Base-by-base conservation (phyloP, 2,113 vertebrate genomes). In the Nansenia antarctica region DNA sequence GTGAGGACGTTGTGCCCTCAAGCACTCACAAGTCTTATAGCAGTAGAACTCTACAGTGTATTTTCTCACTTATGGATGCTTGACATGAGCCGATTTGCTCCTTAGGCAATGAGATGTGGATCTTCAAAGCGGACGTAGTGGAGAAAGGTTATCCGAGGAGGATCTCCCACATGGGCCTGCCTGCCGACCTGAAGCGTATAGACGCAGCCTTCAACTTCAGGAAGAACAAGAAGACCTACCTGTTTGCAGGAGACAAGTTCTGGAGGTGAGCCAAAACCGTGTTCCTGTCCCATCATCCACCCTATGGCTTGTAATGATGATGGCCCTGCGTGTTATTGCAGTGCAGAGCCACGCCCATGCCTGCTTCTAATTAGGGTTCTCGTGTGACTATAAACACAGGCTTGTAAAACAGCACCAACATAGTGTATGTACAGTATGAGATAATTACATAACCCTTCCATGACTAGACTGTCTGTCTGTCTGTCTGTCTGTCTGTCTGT, bases 161-260 rank as follows among this genome's bases (percentile, higher is more conserved):
- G 0, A 81, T 99, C 73, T 93, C 92, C 71, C 93, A 75, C 80
- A 85, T 99, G 30, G 97, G 94, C 22, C 85, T 99, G 3, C 95
- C 98, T 15, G 65, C 91, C 9, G 94, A 97, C 2, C 67, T 99
- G 11, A 85, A 94, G 26, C 81, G 72, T 0, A 93, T 99, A 0
- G 95, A 99, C 2, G 96, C 97, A 5, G 96, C 93, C 67, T 98
- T 98, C 63, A 96, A 92, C 81, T 99, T 96, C 82, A 94, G 90
- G 83, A 98, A 96, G 87, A 99, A 95, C 88, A 94, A 93, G 86
- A 99, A 92, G 88, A 99, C 98, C 0, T 99, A 99, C 76, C 87
- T 99, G 74, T 99, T 99, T 70, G 80, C 94, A 7, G 96, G 94
- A 62, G 94, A 96, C 85, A 94, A 96, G 81, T 99, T 96, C 88